Evolutionary conservation across 2,797 vertebrate genomes (phyloP), one percentile per base, ranked within the genome.

Genomic region (Alectoris magna): DNA sequence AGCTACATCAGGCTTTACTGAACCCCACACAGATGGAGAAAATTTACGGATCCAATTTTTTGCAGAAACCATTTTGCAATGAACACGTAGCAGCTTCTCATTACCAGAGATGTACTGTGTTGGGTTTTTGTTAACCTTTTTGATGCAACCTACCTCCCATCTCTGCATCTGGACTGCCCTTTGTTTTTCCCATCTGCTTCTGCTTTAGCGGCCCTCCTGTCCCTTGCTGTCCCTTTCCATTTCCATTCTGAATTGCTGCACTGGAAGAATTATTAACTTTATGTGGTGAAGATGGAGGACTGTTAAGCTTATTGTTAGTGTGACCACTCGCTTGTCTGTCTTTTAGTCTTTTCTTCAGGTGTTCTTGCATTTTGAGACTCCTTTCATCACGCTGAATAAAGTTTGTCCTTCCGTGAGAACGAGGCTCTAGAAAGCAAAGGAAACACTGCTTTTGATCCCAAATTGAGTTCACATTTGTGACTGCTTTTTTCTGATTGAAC

Each of bases 271-370:
- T 97, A 71, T 96, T 93, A 53, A 75, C 94, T 97, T 97, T 97
- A 44, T 96, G 96, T 3, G 96, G 97, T 19, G 97, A 97, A 46
- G 97, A 96, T 3, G 97, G 97, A 60, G 97, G 96, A 60, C 97
- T 98, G 55, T 90, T 97, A 19, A 96, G 84, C 93, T 97, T 97
- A 63, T 95, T 98, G 92, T 97, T 97, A 43, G 94, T 95, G 39
- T 97, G 97, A 55, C 96, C 95, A 63, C 93, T 93, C 64, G 96
- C 91, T 90, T 98, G 98, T 72, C 95, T 93, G 76, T 98, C 97
- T 96, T 97, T 98, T 87, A 97, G 94, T 22, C 97, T 98, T 84
- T 98, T 97, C 95, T 98, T 98, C 88, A 98, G 95, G 88, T 98
- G 97, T 8, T 98, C 98, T 91, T 97, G 98, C 94, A 96, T 97